Conservation (phyloP, 2,797 vertebrate genomes). For the Spizella passerina region DNA sequence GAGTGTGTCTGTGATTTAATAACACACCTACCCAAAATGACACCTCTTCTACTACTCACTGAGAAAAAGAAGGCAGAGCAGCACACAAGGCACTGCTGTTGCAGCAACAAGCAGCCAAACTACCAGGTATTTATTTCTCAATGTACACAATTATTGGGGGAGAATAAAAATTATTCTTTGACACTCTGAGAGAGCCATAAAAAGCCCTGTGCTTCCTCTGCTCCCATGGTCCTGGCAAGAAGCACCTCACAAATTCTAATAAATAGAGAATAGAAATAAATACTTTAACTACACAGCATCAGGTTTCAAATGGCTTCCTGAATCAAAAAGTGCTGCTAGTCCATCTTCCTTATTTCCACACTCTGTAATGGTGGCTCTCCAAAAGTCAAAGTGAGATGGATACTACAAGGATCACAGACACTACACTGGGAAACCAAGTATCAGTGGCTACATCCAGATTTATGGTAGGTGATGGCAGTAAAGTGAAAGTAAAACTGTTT, state of each 20-base stretch:
- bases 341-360: constrained; percentile 58
- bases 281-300: constrained; percentile 46
- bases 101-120: constrained; percentile 47
- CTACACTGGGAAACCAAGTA: neutral
- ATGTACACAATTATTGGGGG: neutral
- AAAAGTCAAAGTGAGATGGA: constrained; percentile 63
- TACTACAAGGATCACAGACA: neutral
- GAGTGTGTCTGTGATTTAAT: constrained; percentile 57
- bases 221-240: constrained; percentile 17
- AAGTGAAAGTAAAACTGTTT: constrained; percentile 53
- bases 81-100: constrained; percentile 10
- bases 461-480: constrained; percentile 37
- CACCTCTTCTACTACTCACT: constrained; percentile 13
- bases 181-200: neutral
- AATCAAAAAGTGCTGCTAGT: constrained; percentile 57
- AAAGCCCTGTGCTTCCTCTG: neutral
- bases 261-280: constrained; percentile 65
- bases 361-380: constrained; percentile 37
- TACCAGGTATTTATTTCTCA: constrained; percentile 51
- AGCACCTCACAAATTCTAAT: constrained; percentile 59
- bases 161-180: constrained; percentile 45
- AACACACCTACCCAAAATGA: constrained; percentile 26
- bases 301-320: constrained; percentile 56
- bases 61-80: constrained; percentile 26
- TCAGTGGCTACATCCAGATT: constrained; percentile 42